phyloP scores from a whole-genome alignment of 2,113 vertebrate species.

The Mungos mungo region DNA sequence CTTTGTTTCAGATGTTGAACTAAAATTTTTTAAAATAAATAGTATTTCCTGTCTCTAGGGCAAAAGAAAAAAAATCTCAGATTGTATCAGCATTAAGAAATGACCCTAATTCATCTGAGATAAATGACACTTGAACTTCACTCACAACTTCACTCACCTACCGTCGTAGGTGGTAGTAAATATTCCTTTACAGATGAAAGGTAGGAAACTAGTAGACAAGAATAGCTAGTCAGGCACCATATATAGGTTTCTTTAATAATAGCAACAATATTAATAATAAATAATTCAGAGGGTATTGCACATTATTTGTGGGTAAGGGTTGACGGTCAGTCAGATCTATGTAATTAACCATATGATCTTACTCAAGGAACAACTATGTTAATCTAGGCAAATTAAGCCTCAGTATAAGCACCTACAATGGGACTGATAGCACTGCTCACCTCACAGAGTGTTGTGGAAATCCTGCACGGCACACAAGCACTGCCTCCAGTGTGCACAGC shows the following conservation, averaged over 20 bases:
- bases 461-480: accelerated
- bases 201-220: not conserved
- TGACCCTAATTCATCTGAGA: not conserved
- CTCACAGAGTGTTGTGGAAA: not conserved
- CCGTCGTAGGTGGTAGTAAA: not conserved
- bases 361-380: not conserved
- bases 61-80: not conserved
- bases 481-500: not conserved
- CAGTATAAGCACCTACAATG: not conserved
- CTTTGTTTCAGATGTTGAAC: not conserved
- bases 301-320: not conserved
- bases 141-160: not conserved
- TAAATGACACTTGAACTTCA: conserved; percentile 13
- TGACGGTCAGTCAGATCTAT: not conserved
- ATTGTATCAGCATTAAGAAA: conserved; percentile 28
- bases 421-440: not conserved
- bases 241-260: not conserved
- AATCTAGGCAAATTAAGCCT: not conserved
- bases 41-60: not conserved
- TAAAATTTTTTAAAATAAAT: not conserved
- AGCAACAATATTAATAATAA: not conserved
- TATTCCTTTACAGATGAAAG: not conserved
- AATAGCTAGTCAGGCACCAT: not conserved
- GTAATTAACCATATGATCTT: not conserved
- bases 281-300: not conserved